Base-by-base conservation (phyloP, 2,113 vertebrate species). In the Brachyhypopomus occidentalis region DNA sequence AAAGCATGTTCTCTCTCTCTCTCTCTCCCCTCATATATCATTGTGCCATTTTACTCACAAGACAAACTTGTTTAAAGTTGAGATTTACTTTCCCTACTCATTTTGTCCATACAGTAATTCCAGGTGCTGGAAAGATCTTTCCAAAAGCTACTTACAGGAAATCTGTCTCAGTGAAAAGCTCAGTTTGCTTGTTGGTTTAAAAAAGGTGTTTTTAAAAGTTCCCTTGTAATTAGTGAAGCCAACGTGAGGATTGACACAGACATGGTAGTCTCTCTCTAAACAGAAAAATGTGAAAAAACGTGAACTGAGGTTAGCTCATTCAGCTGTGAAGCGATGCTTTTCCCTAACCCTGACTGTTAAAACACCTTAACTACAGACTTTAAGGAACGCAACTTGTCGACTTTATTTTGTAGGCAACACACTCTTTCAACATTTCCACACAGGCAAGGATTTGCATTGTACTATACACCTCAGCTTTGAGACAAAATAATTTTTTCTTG, bases 121-220 rank as follows among this genome's bases (percentile, higher is more conserved):
- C 67, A 82, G 41, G 72, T 78, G 74, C 84, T 79, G 67, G 78
- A 85, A 79, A 75, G 75, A 67, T 63, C 70, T 72, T 84, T 83
- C 83, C 77, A 79, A 86, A 77, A 79, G 80, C 76, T 83, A 69
- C 88, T 90, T 81, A 88, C 80, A 83, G 86, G 81, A 82, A 91
- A 89, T 75, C 27, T 73, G 74, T 90, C 86, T 84, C 85, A 52
- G 84, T 80, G 86, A 75, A 72, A 67, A 63, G 59, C 77, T 93
- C 87, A 38, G 79, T 75, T 92, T 91, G 91, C 89, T 38, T 81
- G 48, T 0, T 12, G 77, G 87, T 79, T 67, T 92, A 89, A 92
- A 89, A 22, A 66, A 72, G 80, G 55, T 86, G 88, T 90, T 88
- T 85, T 89, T 89, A 12, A 12, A 9, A 41, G 12, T 52, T 52